Evolutionary conservation across 2,797 vertebrate genomes (phyloP).

Genomic region (Anguilla obscura): DNA sequence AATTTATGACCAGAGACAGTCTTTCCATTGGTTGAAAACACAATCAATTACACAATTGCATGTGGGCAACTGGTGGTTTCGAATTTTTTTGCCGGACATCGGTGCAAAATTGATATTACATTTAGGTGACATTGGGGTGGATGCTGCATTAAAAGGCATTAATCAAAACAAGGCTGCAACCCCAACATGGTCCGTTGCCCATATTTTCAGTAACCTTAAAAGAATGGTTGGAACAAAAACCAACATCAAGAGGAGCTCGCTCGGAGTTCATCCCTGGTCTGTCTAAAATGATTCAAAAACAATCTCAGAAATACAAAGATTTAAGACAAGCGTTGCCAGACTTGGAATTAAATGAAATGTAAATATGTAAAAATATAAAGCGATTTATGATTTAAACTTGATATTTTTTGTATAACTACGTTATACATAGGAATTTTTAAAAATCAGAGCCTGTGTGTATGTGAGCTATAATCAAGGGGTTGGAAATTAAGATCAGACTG

Average conservation of each 20-base stretch:
- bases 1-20: no score
- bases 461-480: neutral
- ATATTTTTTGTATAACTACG: neutral
- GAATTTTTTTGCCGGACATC: neutral
- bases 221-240: neutral
- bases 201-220: slow-evolving; percentile 1
- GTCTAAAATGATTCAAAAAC: no score
- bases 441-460: neutral
- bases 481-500: neutral
- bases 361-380: no score
- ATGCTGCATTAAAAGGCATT: neutral
- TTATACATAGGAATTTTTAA: neutral
- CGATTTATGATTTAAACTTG: no score
- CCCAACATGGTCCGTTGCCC: neutral
- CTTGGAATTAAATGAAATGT: no score
- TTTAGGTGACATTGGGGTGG: neutral
- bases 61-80: neutral
- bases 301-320: no score
- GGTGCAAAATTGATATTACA: neutral
- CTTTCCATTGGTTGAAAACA: neutral
- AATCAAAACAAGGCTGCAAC: neutral
- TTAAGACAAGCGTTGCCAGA: no score
- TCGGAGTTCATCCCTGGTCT: neutral
- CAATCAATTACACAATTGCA: neutral
- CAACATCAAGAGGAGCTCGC: neutral